Base-by-base conservation (phyloP, 2,888 invertebrate genomes). In the Merodon equestris region DNA sequence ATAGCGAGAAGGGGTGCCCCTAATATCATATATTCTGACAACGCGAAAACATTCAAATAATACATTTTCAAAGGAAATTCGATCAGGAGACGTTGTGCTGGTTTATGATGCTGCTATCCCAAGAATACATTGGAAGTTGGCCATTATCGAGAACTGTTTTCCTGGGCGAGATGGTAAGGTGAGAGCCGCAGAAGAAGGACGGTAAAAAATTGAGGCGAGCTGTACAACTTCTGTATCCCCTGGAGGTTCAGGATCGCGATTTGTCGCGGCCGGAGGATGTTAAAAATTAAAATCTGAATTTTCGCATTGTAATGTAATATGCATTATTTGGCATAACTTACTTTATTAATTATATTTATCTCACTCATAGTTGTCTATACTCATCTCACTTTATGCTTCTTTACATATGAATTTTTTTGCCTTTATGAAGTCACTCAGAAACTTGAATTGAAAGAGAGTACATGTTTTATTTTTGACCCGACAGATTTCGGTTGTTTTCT, bases 1-100 rank as follows among this genome's bases (percentile, higher is more conserved):
- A 58, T 61, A 27, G 54, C 70, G 9, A 51, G 48, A 15, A 13
- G 54, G 13, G 60, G 60, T 2, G 10, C 18, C n/a, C 53, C 60
- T n/a, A 34, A 42, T n/a, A 10, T n/a, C 10, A 60, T 70, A 15
- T 53, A 51, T 18, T 70, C 70, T 0, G 54, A 70, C 18, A 58
- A 60, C 13, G 60, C 57, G 5, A 57, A 58, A 13, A 47, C 44
- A 0, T 67, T 67, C n/a, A 0, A 19, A 5, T 1, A 42, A 10
- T 10, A 7, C 1, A 7, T n/a, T n/a, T n/a, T n/a, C n/a, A n/a
- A 63, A 54, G 13, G 1, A 18, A 5, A n/a, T 63, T 9, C 56
- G 57, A 12, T 10, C 5, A 17, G 72, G 68, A 7, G 64, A 81
- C 38, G 19, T 77, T 13, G 73, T 82, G n/a, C 27, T 74, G 1